These are phyloP conservation scores for Plestiodon gilberti DNA, from an alignment of 2,113 vertebrate species.

Conservation along the genomic window DNA sequence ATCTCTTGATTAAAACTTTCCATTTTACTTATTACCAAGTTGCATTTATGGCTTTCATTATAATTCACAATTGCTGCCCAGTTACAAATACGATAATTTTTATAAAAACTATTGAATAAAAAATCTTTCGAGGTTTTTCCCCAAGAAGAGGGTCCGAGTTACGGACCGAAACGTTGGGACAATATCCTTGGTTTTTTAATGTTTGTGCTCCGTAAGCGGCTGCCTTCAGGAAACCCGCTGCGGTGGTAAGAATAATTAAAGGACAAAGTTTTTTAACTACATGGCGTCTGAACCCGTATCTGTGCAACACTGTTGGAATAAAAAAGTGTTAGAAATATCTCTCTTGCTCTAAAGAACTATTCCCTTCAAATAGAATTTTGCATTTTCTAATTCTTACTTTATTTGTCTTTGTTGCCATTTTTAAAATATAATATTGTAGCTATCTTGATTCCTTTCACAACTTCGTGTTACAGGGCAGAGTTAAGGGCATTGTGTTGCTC, in stretches of 20 bases:
- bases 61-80: slow-evolving; percentile 47
- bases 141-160: no score
- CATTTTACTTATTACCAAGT: slow-evolving; percentile 45
- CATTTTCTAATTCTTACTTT: slow-evolving; percentile 56
- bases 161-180: no score
- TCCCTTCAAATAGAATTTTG: slow-evolving; percentile 57
- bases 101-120: slow-evolving; percentile 50
- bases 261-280: no score
- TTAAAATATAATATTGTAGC: neutral
- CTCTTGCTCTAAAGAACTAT: slow-evolving; percentile 32
- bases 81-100: slow-evolving; percentile 46
- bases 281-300: no score
- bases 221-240: no score
- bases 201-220: no score
- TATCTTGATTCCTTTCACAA: neutral
- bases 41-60: slow-evolving; percentile 53
- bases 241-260: no score
- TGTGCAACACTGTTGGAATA: no score
- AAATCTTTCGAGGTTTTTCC: no score
- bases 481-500: neutral
- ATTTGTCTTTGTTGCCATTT: slow-evolving; percentile 46
- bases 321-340: slow-evolving; percentile 13
- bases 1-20: slow-evolving; percentile 51
- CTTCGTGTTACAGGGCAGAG: neutral
- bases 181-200: no score